phyloP scores from a whole-genome alignment of 2,888 invertebrate genomes.

The Dynastes maya region DNA sequence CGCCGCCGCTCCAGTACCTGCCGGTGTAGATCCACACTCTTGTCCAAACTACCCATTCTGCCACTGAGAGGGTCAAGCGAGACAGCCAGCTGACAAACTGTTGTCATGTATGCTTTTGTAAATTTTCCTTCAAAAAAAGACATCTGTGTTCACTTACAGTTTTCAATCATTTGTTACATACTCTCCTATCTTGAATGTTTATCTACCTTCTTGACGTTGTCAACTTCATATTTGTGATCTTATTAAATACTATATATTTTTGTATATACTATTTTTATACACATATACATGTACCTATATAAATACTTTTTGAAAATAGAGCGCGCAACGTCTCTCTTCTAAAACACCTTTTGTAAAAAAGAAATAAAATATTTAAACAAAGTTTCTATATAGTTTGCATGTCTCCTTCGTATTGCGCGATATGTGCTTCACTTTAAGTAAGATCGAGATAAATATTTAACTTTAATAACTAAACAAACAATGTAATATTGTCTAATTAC shows the following conservation, averaged over 20 bases:
- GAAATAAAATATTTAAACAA: constrained; percentile 12
- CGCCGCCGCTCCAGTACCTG: constrained; percentile 65
- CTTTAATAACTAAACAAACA: no score
- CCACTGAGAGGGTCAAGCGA: constrained; percentile 61
- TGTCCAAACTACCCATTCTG: constrained; percentile 71
- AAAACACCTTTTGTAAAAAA: constrained; percentile 16
- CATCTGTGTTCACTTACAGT: constrained; percentile 45
- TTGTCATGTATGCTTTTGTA: constrained; percentile 54
- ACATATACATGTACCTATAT: constrained; percentile 12
- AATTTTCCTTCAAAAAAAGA: constrained; percentile 38
- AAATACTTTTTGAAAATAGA: constrained; percentile 6
- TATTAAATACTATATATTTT: constrained; percentile 32
- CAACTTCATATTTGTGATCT: constrained; percentile 35
- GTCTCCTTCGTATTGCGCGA: not conserved
- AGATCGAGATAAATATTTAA: no score
- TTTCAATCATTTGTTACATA: constrained; percentile 1
- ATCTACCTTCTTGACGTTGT: constrained; percentile 36
- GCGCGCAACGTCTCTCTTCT: constrained; percentile 1
- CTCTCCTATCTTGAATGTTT: not conserved
- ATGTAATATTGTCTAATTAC: no score
- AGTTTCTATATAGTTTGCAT: not conserved
- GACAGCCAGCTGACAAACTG: constrained; percentile 63
- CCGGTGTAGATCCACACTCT: constrained; percentile 67
- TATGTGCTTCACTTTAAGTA: not conserved
- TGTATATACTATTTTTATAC: constrained; percentile 31